Evolutionary conservation across 2,113 vertebrate genomes (phyloP), one percentile per base, ranked within the genome.

Genomic region (Diphyllodes magnificus): DNA sequence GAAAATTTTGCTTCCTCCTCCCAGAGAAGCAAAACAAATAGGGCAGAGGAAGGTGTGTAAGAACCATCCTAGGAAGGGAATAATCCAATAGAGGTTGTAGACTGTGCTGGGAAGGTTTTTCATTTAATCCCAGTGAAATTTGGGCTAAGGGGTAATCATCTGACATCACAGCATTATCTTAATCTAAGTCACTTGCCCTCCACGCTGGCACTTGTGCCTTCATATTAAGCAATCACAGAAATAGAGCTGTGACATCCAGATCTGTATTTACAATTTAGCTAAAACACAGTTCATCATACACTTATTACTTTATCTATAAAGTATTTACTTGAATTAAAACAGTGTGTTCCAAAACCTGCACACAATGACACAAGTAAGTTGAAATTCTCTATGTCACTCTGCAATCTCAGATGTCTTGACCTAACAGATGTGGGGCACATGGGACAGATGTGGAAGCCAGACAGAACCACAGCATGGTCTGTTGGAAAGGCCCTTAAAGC

Each of bases 391-490:
- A 0, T 2, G 15, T 13, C 30, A 11, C 35, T 39, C 27, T 64
- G 72, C 60, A 28, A 0, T 13, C 56, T 39, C 64, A 25, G 6
- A 9, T 45, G 11, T 8, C 47, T 19, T 7, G 20, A 19, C 64
- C 45, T 10, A 51, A 7, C 39, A 57, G 56, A 17, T 2, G 7
- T 0, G 8, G 59, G 7, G 3, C 15, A 4, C 4, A 0, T 0
- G 22, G 77, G 68, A 9, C 30, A 39, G 61, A 28, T 3, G 21
- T 6, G 75, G 64, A 33, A 65, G 30, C 14, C 25, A 31, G 61
- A 30, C 14, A 76, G 54, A 47, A 21, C 14, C 70, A 47, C 39
- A 31, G 31, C 4, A 0, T 31, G 70, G 5, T 28, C 27, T 42
- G 56, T 23, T 70, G 79, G 40, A 28, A 40, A 47, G 40, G 35